Evolutionary conservation across 2,888 invertebrate species (phyloP), one percentile per base, ranked within the genome.

Genomic region (Norana najaformis): DNA sequence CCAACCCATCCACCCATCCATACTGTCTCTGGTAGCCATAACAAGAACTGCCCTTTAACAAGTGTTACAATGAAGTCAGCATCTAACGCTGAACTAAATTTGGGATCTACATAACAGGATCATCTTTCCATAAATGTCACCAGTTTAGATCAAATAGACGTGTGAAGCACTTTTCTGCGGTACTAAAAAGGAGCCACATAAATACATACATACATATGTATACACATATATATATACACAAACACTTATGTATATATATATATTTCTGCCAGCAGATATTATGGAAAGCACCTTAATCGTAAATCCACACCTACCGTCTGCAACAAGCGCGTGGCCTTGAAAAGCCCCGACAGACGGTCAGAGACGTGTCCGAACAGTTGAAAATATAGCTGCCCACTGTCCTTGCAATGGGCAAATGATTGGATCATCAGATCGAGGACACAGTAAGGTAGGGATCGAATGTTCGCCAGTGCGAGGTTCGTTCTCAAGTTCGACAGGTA

Each of bases 341-440:
- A 85, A 37, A 85, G 85, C 8, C 85, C 36, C 36, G 85, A 85
- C 36, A 85, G 85, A 85, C 35, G 85, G 23, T 85, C 85, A 23
- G 85, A 85, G 20, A 85, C 85, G 16, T 37, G 85, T 35, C 85
- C 36, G 34, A 85, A 85, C 35, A 85, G 85, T 23, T 85, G 85
- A 36, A 34, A 34, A 16, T 85, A 85, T 35, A 85, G 20, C 85
- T 85, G 85, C 0, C 85, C 36, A 23, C 85, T 85, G n/a, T 85
- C 37, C 36, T 85, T 85, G 37, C 85, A 85, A 16, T 85, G 85
- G 14, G 36, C 85, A 37, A 85, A 85, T 16, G 85, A 85, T 37
- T 20, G 18, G 36, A 37, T 23, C 85, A 85, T 85, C 85, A 85
- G 85, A 85, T 85, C 85, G 36, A 85, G 85, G 20, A 85, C 85